A percentile compares a stretch with the other conserved stretches of the same genome.
phyloP scores from a whole-genome alignment of 2,888 invertebrate species.

The Bimastos eiseni region DNA sequence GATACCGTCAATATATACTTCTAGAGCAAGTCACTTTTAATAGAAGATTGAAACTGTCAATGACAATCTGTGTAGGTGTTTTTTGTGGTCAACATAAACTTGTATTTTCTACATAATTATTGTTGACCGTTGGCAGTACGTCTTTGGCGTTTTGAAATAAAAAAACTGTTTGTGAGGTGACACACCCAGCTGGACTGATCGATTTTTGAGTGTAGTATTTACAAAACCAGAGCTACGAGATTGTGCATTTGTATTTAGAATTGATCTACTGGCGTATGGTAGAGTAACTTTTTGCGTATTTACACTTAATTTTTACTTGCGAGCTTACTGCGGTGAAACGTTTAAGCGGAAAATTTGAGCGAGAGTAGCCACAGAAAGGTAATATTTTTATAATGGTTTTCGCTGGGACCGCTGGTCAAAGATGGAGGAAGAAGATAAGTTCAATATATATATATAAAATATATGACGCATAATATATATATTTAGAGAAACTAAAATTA shows the following conservation, averaged over 20 bases:
- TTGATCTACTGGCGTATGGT: neutral
- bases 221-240: neutral
- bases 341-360: neutral
- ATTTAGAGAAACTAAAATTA: neutral
- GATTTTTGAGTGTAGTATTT: neutral
- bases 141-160: neutral
- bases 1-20: neutral
- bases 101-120: neutral
- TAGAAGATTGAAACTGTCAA: neutral
- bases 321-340: neutral
- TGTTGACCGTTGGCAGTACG: neutral
- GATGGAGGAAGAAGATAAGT: neutral
- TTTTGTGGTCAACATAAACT: neutral
- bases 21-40: neutral
- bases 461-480: neutral
- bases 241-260: neutral
- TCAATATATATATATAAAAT: too few species aligned
- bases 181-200: slow-evolving; percentile 4
- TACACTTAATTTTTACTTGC: neutral
- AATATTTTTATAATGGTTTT: neutral
- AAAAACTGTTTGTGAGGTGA: neutral
- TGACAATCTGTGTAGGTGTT: neutral
- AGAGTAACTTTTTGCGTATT: slow-evolving; percentile 1
- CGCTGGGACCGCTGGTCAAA: neutral
- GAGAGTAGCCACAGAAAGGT: neutral